Conservation (phyloP, 2,888 invertebrate species). For the Erebia epiphron region DNA sequence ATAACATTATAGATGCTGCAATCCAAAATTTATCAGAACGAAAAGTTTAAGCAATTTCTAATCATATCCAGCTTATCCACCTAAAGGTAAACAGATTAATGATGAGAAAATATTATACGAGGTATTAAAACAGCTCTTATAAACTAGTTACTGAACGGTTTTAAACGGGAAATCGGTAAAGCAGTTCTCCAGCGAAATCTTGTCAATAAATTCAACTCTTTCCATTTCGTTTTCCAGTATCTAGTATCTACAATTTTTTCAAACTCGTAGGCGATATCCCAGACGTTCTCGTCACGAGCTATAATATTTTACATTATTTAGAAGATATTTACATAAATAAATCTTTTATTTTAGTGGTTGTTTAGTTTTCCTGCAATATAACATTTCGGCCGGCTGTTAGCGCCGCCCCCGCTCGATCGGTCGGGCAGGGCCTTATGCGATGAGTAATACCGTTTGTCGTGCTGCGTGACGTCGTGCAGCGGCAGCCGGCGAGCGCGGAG, state of each 20-base stretch:
- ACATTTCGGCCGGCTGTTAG: conserved; percentile 48
- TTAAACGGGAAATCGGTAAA: conserved; percentile 57
- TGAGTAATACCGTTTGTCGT: conserved; percentile 78
- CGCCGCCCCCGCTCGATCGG: conserved; percentile 47
- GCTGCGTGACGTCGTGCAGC: conserved; percentile 75
- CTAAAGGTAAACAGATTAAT: too few relatives aligned
- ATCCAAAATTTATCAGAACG: too few relatives aligned
- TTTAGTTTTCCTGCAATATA: conserved; percentile 19
- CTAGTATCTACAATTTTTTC: conserved; percentile 29
- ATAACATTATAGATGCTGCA: too few relatives aligned
- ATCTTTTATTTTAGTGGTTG: conserved; percentile 13
- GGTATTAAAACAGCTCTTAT: too few relatives aligned
- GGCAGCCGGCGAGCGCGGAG: conserved; percentile 51
- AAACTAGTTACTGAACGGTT: not conserved
- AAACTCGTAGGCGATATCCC: conserved; percentile 16
- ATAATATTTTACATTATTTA: conserved; percentile 7
- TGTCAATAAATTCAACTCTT: conserved; percentile 59
- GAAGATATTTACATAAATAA: conserved; percentile 13
- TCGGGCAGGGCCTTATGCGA: conserved; percentile 56
- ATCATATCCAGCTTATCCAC: too few relatives aligned
- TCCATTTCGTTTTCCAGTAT: conserved; percentile 30
- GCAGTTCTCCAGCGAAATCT: conserved; percentile 49
- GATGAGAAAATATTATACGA: too few relatives aligned
- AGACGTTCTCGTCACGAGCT: conserved; percentile 11
- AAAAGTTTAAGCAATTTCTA: too few relatives aligned